Base-by-base conservation (phyloP, 2,888 invertebrate genomes). In the Acronicta leporina region DNA sequence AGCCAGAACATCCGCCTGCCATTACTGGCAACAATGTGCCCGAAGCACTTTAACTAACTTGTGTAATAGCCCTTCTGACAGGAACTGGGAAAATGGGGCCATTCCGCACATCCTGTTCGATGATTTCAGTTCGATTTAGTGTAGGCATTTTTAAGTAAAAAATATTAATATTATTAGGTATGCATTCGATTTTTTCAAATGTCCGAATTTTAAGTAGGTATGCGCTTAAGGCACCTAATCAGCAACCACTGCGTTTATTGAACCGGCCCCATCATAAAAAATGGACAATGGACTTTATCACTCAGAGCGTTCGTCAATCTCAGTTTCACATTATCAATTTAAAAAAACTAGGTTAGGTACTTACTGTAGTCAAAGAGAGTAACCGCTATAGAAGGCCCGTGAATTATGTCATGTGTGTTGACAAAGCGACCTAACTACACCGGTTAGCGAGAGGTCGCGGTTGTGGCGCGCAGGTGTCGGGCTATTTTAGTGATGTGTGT, bases 391-490 rank as follows among this genome's bases (percentile, higher is more conserved):
- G 53, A 67, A 61, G 51, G 43, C 53, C 30, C 43, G 45, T 47
- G 27, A 59, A 73, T 62, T 73, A 57, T 70, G 85, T 86, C 87
- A 88, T 82, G 79, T 79, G 77, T 86, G 88, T 89, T 87, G 90
- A 90, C 88, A 90, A 88, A 88, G 82, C 86, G 82, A 70, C 82
- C 84, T 72, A 85, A 85, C 75, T 84, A 79, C 80, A 82, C 66
- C 79, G 78, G 89, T 87, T 87, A 85, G 82, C 82, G 82, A 81
- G 81, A 87, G 89, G 90, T 89, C 85, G 86, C 85, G 86, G 87
- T 84, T 83, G 85, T 86, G 86, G 80, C 58, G 58, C 90, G 91
- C 94, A 93, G 94, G 94, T 94, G 92, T 87, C 88, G 83, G 79
- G 88, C 90, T 94, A 94, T 94, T 94, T 94, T 87, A 84, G 91